These are phyloP conservation scores for Leptinotarsa juncta DNA, from an alignment of 2,888 invertebrate species.

Conservation along the genomic window DNA sequence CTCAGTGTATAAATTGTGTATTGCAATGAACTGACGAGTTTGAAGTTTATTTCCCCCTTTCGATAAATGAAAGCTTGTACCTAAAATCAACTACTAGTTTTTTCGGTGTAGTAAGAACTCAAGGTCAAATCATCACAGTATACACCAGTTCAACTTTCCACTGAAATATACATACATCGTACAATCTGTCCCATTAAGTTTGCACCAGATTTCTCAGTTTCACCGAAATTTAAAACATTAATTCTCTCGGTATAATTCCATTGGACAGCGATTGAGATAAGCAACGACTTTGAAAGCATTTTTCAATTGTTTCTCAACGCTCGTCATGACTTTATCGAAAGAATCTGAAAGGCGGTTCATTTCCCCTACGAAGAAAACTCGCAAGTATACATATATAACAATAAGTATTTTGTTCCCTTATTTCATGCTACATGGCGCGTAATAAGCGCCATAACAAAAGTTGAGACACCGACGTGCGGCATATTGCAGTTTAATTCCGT, in stretches of 20 bases:
- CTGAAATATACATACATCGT: too few species aligned
- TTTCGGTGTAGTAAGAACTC: too few species aligned
- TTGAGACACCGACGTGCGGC: constrained; percentile 29
- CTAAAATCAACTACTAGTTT: too few species aligned
- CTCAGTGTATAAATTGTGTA: too few species aligned
- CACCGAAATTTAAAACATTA: background rate
- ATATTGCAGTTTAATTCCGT: constrained; percentile 32
- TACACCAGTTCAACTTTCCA: too few species aligned
- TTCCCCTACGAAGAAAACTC: constrained; percentile 27
- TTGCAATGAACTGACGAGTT: too few species aligned
- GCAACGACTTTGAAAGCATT: constrained; percentile 12
- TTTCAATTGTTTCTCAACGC: constrained; percentile 22
- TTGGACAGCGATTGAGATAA: constrained; percentile 11
- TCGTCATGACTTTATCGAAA: constrained; percentile 2
- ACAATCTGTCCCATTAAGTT: too few species aligned
- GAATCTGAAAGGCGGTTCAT: background rate
- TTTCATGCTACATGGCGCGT: constrained; percentile 55
- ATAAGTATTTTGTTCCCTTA: constrained; percentile 46
- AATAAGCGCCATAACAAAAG: constrained; percentile 51
- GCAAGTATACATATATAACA: constrained; percentile 36
- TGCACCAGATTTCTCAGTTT: too few species aligned
- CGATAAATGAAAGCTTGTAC: too few species aligned
- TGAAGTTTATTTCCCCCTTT: too few species aligned
- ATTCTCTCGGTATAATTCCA: background rate
- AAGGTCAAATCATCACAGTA: too few species aligned